Evolutionary conservation across 2,888 invertebrate genomes (phyloP), one percentile per base, ranked within the genome.

Genomic region (Argyresthia goedartella): DNA sequence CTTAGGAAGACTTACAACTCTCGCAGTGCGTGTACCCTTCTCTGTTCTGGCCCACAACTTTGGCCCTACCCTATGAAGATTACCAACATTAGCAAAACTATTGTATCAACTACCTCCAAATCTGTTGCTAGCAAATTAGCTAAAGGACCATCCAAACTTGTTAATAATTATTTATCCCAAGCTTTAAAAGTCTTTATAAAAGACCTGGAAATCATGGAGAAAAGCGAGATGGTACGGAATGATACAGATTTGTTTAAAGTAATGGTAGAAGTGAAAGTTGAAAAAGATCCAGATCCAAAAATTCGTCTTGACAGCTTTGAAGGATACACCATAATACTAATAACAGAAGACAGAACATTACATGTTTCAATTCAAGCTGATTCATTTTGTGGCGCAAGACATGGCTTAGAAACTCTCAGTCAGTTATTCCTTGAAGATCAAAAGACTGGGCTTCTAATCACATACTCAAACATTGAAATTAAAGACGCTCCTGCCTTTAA

Each of bases 61-160:
- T 94, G 94, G 94, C 94, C 94, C 0, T 88, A 89, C 62, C 94
- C 94, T 1, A 92, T 91, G n/a, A 91, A 91, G 0, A 89, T 89
- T 52, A 88, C 90, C 0, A 72, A 84, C 35, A 88, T 91, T 33
- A 91, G 90, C 54, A 88, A 88, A 16, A 87, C 88, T 36, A 85
- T 91, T 8, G 77, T 90, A 11, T 78, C 86, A 33, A 82, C 91
- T 58, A 73, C 87, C 9, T 84, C 88, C 11, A 77, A 81, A 13
- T 89, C 88, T 55, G 64, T 91, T 0, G 81, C 88, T 55, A 85
- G 88, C 55, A 85, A 87, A 60, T 77, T 82, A 16, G 62, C 72
- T 50, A 68, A 76, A 0, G 57, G 72, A 16, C 82, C 78, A 0
- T 81, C 81, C 0, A 71, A 73, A 41, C 53, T 53, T 1, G 74